A percentile compares a stretch with the other conserved stretches of the same genome.
Conservation (phyloP, 2,888 invertebrate species). For the Piscicola geometra region DNA sequence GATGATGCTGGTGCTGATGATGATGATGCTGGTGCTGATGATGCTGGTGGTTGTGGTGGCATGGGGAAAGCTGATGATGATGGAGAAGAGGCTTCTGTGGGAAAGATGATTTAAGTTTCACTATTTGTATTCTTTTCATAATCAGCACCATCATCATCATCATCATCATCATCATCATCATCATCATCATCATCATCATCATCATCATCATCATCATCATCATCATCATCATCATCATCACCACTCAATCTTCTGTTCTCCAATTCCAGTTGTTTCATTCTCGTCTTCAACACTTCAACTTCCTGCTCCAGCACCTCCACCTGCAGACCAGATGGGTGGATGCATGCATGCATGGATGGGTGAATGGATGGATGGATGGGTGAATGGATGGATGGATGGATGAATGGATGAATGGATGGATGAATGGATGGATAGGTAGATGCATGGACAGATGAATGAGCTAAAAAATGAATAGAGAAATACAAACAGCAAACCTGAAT, state of each 20-base stretch:
- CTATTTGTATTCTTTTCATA: too few relatives aligned
- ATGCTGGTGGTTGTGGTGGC: not conserved
- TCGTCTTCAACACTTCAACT: slow-evolving; percentile 66
- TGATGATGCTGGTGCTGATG: not conserved
- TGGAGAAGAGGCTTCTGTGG: too few relatives aligned
- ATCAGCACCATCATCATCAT: slow-evolving; percentile 6
- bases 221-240: slow-evolving; percentile 29
- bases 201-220: slow-evolving; percentile 29
- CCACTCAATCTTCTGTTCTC: slow-evolving; percentile 69
- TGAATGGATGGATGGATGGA: too few relatives aligned
- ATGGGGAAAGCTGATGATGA: not conserved
- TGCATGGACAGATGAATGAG: too few relatives aligned
- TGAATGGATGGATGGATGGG: too few relatives aligned
- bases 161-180: slow-evolving; percentile 26
- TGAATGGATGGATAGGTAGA: too few relatives aligned
- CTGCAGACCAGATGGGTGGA: not conserved
- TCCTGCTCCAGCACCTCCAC: slow-evolving; percentile 74
- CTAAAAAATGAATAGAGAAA: too few relatives aligned
- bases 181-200: slow-evolving; percentile 28
- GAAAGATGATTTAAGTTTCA: too few relatives aligned
- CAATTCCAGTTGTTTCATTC: slow-evolving; percentile 61
- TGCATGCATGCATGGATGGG: too few relatives aligned
- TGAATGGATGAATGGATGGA: too few relatives aligned
- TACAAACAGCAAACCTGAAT: too few relatives aligned
- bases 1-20: too few relatives aligned